phyloP scores from a whole-genome alignment of 2,797 vertebrate species.

The Hippoglossus hippoglossus region DNA sequence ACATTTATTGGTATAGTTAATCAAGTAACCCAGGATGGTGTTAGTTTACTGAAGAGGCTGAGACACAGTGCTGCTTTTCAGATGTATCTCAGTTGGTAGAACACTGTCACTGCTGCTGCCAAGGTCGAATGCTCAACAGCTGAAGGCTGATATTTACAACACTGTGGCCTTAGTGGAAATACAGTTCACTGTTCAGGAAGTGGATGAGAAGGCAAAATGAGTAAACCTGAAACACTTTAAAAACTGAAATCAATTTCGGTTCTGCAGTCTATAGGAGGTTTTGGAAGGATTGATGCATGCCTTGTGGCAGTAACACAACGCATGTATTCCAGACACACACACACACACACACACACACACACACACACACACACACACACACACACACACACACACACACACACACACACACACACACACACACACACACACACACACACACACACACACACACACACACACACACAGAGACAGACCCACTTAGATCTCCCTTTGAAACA shows the following conservation, averaged over 20 bases:
- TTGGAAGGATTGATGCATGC: neutral
- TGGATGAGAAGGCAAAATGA: neutral
- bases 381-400: neutral
- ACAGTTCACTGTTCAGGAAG: neutral
- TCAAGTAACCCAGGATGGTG: neutral
- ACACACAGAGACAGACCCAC: neutral
- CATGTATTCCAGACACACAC: too few species aligned
- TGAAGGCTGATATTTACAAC: neutral
- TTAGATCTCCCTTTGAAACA: conserved; percentile 26
- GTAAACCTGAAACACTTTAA: conserved; percentile 6
- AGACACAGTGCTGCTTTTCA: neutral
- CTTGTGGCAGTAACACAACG: neutral
- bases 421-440: neutral
- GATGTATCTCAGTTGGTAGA: neutral
- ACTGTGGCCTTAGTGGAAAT: neutral
- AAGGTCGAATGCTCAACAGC: neutral
- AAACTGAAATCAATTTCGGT: conserved; percentile 3
- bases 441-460: neutral
- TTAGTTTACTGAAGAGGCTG: neutral
- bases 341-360: neutral
- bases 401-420: neutral
- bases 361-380: neutral
- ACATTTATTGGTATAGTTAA: neutral
- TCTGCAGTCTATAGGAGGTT: neutral
- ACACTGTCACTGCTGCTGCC: neutral